Conservation (phyloP, 2,888 invertebrate genomes). For the Imbricaverruca yamaguchii region DNA sequence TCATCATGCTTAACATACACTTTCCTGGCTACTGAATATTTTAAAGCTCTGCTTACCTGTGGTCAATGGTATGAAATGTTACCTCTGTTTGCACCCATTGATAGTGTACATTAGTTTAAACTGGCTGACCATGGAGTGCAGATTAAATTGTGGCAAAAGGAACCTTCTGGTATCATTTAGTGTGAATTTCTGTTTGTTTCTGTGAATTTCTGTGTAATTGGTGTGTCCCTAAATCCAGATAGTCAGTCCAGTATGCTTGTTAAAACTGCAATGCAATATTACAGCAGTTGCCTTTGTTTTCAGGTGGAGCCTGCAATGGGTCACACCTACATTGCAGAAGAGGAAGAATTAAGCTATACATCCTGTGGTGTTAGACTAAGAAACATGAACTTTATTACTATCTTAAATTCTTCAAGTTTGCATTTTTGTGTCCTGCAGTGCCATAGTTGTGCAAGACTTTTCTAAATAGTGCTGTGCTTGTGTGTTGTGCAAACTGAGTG, state of each 20-base stretch:
- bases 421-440: background rate
- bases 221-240: background rate
- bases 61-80: no score
- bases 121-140: background rate
- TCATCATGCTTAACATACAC: no score
- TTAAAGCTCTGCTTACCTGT: no score
- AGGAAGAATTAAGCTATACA: background rate
- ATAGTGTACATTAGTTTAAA: no score
- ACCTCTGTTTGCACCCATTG: no score
- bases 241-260: background rate
- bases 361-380: background rate
- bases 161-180: background rate
- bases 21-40: no score
- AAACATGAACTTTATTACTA: background rate
- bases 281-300: background rate
- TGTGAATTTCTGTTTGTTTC: background rate
- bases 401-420: background rate
- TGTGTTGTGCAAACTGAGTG: background rate
- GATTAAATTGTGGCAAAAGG: background rate
- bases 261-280: background rate
- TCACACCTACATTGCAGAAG: background rate
- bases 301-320: conserved; percentile 8
- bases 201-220: no score
- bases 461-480: background rate
- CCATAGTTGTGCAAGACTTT: background rate